Conservation (phyloP, 2,888 invertebrate species). For the Nemotelus nigrinus region DNA sequence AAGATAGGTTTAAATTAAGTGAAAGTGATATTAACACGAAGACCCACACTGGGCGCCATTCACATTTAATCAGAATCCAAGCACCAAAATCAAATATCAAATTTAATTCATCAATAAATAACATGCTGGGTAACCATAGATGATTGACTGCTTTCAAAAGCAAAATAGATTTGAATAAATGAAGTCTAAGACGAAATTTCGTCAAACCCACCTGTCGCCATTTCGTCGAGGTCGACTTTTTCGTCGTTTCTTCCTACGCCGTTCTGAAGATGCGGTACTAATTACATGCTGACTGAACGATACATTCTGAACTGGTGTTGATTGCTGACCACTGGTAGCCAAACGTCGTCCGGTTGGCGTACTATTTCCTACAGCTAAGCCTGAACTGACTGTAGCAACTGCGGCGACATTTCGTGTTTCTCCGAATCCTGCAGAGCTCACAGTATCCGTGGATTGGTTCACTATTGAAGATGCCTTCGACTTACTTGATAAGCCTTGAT, state of each 20-base stretch:
- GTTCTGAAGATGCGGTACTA: conserved; percentile 63
- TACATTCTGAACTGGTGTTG: neutral
- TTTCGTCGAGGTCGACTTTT: conserved; percentile 62
- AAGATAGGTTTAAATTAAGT: too few species aligned
- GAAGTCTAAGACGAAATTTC: too few species aligned
- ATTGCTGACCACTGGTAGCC: conserved; percentile 58
- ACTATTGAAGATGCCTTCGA: conserved; percentile 52
- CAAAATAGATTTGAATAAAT: too few species aligned
- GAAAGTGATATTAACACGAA: too few species aligned
- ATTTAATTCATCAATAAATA: too few species aligned
- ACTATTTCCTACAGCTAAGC: conserved; percentile 53
- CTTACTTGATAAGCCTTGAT: conserved; percentile 62
- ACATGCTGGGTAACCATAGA: too few species aligned
- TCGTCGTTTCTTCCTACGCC: conserved; percentile 61
- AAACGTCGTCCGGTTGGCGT: conserved; percentile 62
- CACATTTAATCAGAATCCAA: too few species aligned
- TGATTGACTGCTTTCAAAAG: too few species aligned
- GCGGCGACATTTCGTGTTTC: conserved; percentile 60
- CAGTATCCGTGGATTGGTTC: conserved; percentile 61
- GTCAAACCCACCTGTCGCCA: conserved; percentile 49
- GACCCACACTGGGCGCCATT: too few species aligned
- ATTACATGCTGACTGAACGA: conserved; percentile 63
- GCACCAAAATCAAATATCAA: too few species aligned
- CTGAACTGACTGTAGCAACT: conserved; percentile 52
- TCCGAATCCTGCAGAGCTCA: conserved; percentile 62